Percentiles rank a stretch among this genome's conserved stretches.
Evolutionary conservation across 2,113 vertebrate species (phyloP).

Genomic region (Saguinus imperator): DNA sequence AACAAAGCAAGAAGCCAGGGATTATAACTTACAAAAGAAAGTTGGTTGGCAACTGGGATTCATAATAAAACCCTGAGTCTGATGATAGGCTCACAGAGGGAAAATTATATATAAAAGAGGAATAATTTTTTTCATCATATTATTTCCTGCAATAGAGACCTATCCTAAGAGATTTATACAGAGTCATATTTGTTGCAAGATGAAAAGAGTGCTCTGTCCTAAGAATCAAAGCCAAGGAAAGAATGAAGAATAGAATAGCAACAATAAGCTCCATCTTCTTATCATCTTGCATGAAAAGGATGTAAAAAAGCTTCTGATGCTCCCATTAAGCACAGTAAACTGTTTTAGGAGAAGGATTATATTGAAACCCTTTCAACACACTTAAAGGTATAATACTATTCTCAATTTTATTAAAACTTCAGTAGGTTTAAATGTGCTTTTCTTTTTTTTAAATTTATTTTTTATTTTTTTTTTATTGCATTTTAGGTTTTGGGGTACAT

Average conservation of each 20-base stretch:
- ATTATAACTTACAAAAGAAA: conserved; percentile 71
- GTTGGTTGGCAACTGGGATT: conserved; percentile 46
- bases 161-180: conserved; percentile 81
- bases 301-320: conserved; percentile 59
- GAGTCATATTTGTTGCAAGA: conserved; percentile 78
- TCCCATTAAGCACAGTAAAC: conserved; percentile 58
- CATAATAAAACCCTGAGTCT: conserved; percentile 72
- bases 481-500: too few species aligned
- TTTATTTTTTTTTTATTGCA: too few species aligned
- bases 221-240: conserved; percentile 80
- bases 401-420: conserved; percentile 48
- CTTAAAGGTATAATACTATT: conserved; percentile 23
- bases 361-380: conserved; percentile 12
- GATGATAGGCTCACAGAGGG: conserved; percentile 64
- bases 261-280: conserved; percentile 68
- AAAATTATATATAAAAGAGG: conserved; percentile 75
- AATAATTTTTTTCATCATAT: conserved; percentile 63
- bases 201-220: conserved; percentile 79
- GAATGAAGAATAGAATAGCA: conserved; percentile 58
- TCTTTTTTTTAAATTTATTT: too few species aligned
- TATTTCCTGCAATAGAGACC: conserved; percentile 69
- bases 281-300: conserved; percentile 6
- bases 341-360: background rate
- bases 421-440: background rate
- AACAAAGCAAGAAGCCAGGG: background rate